Conservation (phyloP, 2,888 invertebrate genomes). For the Chloroclystis v-ata region DNA sequence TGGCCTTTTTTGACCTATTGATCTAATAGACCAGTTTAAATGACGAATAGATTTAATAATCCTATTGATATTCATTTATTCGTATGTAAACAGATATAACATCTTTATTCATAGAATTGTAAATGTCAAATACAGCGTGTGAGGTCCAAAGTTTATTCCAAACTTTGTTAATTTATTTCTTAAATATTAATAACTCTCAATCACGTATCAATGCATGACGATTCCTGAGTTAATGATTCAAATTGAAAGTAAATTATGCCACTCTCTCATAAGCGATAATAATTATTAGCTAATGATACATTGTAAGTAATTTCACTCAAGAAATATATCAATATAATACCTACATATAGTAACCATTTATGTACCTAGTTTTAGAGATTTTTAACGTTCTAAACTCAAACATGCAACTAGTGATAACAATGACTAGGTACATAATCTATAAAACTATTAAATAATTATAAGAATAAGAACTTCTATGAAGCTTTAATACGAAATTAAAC, state of each 20-base stretch:
- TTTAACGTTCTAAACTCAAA: no score
- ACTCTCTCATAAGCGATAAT: constrained; percentile 24
- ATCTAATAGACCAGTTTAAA: constrained; percentile 10
- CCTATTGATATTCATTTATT: neutral
- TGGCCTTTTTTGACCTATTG: constrained; percentile 13
- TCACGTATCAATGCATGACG: constrained; percentile 21
- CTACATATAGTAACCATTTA: no score
- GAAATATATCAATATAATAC: no score
- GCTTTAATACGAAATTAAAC: no score
- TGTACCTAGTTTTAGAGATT: no score
- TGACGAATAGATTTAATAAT: neutral
- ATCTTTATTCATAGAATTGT: constrained; percentile 1
- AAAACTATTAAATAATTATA: no score
- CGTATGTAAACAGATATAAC: neutral
- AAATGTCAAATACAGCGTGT: no score
- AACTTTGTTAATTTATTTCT: neutral
- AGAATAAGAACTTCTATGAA: no score
- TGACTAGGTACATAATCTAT: no score
- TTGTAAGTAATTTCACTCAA: constrained; percentile 1
- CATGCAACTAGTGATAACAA: no score
- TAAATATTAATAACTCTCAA: constrained; percentile 22
- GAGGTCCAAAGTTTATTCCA: no score
- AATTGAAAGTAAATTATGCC: constrained; percentile 24
- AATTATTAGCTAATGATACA: constrained; percentile 14
- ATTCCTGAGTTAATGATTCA: constrained; percentile 15